Evolutionary conservation across 2,888 invertebrate species (phyloP).

Genomic region (Scaptomyza flava): DNA sequence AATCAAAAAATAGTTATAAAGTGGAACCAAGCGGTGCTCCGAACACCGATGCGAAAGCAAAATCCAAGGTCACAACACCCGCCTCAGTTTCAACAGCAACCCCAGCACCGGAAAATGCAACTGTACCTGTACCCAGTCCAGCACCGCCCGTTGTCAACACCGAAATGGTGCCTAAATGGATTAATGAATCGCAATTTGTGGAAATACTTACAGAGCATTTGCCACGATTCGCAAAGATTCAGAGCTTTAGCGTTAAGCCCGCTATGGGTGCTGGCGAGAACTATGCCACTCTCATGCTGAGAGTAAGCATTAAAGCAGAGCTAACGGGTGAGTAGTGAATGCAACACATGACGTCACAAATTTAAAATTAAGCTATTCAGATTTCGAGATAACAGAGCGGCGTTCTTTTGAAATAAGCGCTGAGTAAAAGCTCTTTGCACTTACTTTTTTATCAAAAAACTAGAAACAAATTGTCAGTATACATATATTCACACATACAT

Average conservation of each 20-base stretch:
- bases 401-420: background rate
- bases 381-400: background rate
- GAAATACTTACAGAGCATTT: conserved; percentile 54
- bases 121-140: background rate
- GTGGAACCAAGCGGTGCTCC: conserved; percentile 25
- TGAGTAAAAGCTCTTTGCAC: background rate
- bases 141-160: background rate
- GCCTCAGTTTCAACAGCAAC: background rate
- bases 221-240: conserved; percentile 53
- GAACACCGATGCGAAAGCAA: conserved; percentile 4
- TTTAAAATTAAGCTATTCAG: background rate
- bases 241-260: conserved; percentile 49
- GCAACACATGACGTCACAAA: conserved; percentile 10
- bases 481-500: too few species aligned
- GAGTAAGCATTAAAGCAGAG: conserved; percentile 58
- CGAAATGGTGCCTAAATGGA: conserved; percentile 62
- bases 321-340: conserved; percentile 41
- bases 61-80: conserved; percentile 1
- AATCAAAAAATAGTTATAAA: conserved; percentile 49
- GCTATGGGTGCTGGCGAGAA: conserved; percentile 74
- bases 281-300: conserved; percentile 70
- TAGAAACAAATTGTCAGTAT: too few species aligned
- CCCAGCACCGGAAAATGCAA: background rate
- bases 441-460: conserved; percentile 1
- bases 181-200: conserved; percentile 63